These are phyloP conservation scores for Euzophera pinguis DNA, from an alignment of 2,888 invertebrate species.

Conservation along the genomic window DNA sequence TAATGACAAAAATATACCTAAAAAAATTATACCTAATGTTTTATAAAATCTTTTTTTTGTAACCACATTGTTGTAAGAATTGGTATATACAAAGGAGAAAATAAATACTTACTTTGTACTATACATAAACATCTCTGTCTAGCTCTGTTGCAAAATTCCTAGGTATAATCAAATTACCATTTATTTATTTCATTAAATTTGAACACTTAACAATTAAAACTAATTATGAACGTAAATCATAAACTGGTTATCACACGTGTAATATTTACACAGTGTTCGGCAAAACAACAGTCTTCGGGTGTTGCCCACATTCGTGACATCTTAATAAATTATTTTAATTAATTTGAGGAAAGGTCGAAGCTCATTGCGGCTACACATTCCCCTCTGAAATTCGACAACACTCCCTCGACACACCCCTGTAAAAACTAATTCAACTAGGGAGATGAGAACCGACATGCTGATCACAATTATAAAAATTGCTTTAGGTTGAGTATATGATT, in stretches of 20 bases:
- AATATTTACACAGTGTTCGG: slow-evolving; percentile 42
- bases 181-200: too few species aligned
- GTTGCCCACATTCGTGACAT: slow-evolving; percentile 42
- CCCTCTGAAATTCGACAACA: slow-evolving; percentile 21
- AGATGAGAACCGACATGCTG: slow-evolving; percentile 22
- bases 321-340: slow-evolving; percentile 52
- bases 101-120: too few species aligned
- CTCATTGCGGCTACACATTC: slow-evolving; percentile 20
- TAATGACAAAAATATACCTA: too few species aligned
- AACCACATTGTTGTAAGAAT: too few species aligned
- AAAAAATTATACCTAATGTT: too few species aligned
- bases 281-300: slow-evolving; percentile 40
- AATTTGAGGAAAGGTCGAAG: slow-evolving; percentile 40
- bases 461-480: too few species aligned
- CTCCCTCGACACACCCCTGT: slow-evolving; percentile 18
- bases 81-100: too few species aligned
- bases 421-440: slow-evolving; percentile 42
- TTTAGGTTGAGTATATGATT: too few species aligned
- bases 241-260: slow-evolving; percentile 29
- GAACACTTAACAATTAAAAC: neutral
- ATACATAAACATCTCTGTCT: too few species aligned
- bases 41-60: too few species aligned
- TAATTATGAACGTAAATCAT: neutral
- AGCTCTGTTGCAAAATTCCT: too few species aligned
- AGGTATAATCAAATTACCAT: too few species aligned